Base-by-base conservation (phyloP, 2,113 vertebrate genomes). In the Rhea pennata region DNA sequence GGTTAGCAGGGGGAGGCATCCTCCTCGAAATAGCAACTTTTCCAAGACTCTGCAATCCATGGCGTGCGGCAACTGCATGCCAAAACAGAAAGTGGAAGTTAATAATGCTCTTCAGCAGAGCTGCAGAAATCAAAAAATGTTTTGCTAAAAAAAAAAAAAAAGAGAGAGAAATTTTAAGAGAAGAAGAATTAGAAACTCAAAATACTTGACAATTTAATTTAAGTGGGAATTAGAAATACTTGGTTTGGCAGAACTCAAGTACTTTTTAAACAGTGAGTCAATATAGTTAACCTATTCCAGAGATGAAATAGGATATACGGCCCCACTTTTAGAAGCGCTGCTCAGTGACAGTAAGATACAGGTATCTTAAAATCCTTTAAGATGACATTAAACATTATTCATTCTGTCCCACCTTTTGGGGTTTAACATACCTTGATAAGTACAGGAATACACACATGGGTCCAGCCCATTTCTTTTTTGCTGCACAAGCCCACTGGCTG, bases 1-100 rank as follows among this genome's bases (percentile, higher is more conserved):
- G 98, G 96, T 99, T 99, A 84, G 99, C 99, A 77, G 99, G 99
- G 84, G 99, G 99, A 96, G 99, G 99, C 99, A 99, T 99, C 88
- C 99, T 99, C 95, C 99, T 98, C 59, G 99, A 99, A 96, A 97
- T 98, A 84, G 99, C 99, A 98, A 99, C 99, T 98, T 99, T 99
- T 82, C 99, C 99, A 98, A 99, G 98, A 98, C 99, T 99, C 96
- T 99, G 99, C 97, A 99, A 99, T 96, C 99, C 99, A 99, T 99
- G 99, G 97, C 99, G 99, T 95, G 99, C 98, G 65, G 99, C 98
- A 98, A 99, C 99, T 99, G 94, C 6, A 73, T 8, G 29, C 9
- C 64, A 95, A 84, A 87, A 82, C 15, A 81, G 40, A 88, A 62
- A 96, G 76, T 5, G 7, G 10, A 88, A 66, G 48, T 90, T 85